Conservation (phyloP, 2,113 vertebrate species). For the Uropsilus gracilis region DNA sequence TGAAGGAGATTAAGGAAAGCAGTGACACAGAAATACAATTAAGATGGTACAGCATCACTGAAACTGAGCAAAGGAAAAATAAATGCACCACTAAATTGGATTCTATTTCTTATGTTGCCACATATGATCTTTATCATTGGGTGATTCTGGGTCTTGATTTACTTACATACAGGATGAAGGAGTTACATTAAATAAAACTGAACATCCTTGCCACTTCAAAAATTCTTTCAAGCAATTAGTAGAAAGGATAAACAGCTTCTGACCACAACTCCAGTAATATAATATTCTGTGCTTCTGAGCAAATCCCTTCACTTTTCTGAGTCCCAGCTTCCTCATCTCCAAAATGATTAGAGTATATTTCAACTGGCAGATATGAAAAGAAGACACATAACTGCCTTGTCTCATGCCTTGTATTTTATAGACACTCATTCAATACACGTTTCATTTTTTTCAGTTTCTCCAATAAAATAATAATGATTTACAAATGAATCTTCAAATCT, state of each 20-base stretch:
- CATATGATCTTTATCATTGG: conserved; percentile 5
- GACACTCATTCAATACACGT: conserved; percentile 18
- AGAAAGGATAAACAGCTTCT: not conserved
- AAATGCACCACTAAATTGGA: not conserved
- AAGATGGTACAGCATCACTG: not conserved
- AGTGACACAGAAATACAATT: not conserved
- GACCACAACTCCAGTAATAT: not conserved
- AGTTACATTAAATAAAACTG: not conserved
- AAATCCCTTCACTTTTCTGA: not conserved
- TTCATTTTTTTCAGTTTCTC: not conserved
- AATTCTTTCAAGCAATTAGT: not conserved
- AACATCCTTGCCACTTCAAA: conserved; percentile 24
- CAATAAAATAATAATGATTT: not conserved
- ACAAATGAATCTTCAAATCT: not conserved
- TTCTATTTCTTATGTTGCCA: conserved; percentile 17
- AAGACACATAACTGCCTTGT: not conserved
- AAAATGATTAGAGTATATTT: not conserved
- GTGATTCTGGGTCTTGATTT: not conserved
- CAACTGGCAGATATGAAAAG: conserved; percentile 27
- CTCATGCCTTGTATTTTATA: not conserved
- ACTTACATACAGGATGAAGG: not conserved
- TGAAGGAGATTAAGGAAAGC: not conserved
- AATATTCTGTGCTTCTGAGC: not conserved
- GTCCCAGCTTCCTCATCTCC: not conserved
- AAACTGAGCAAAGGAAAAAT: not conserved